Percentiles rank a stretch among this genome's conserved stretches.
These are phyloP conservation scores for Ceyx margarethae DNA, from an alignment of 2,113 vertebrate species.

Conservation along the genomic window DNA sequence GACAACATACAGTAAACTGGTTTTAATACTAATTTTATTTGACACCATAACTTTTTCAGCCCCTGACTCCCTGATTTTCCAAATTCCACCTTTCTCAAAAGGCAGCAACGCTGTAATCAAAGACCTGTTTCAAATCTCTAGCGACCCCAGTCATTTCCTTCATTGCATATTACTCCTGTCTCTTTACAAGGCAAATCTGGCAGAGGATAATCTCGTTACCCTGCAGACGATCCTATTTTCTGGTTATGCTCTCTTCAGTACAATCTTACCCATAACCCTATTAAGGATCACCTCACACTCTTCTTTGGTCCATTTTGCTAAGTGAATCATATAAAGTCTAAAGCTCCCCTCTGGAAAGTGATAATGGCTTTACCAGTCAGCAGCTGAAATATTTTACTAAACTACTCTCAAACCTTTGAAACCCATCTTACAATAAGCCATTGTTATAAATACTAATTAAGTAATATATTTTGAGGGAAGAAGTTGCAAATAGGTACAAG, in stretches of 20 bases:
- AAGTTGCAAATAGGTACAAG: background rate
- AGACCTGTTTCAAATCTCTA: background rate
- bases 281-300: conserved; percentile 33
- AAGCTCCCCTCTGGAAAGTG: background rate
- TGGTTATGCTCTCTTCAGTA: background rate
- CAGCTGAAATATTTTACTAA: conserved; percentile 46
- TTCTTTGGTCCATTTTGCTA: conserved; percentile 42
- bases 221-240: conserved; percentile 11
- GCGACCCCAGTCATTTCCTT: background rate
- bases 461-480: conserved; percentile 40
- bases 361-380: conserved; percentile 4
- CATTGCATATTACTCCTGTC: background rate
- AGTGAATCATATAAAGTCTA: conserved; percentile 34
- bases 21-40: background rate
- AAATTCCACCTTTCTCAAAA: background rate
- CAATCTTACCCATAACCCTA: background rate
- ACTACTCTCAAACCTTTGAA: conserved; percentile 24
- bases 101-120: background rate
- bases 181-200: background rate
- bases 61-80: background rate
- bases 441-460: conserved; percentile 65
- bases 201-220: conserved; percentile 10
- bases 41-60: background rate
- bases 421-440: conserved; percentile 14
- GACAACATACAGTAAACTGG: background rate